phyloP scores from a whole-genome alignment of 2,797 vertebrate genomes.

The Knipowitschia caucasica region DNA sequence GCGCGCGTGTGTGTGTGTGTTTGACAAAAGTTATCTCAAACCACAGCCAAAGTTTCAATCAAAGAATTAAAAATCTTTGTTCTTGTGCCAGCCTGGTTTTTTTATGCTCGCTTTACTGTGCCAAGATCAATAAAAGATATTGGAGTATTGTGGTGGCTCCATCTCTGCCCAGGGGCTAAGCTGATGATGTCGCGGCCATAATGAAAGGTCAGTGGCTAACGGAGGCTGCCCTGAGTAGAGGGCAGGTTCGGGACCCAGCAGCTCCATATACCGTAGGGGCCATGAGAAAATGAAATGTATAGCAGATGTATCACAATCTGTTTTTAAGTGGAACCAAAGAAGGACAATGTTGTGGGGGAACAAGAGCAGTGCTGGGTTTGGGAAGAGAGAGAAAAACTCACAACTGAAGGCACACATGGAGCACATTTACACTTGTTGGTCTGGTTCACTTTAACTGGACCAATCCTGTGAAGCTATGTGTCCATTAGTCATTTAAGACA shows the following conservation, averaged over 20 bases:
- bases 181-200: slow-evolving; percentile 38
- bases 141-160: slow-evolving; percentile 35
- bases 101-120: slow-evolving; percentile 27
- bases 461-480: no score
- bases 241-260: slow-evolving; percentile 28
- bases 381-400: no score
- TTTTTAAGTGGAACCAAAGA: slow-evolving; percentile 3
- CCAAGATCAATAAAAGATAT: slow-evolving; percentile 49
- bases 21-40: background rate
- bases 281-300: slow-evolving; percentile 20
- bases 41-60: background rate
- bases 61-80: background rate
- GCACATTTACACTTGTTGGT: no score
- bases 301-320: slow-evolving; percentile 10
- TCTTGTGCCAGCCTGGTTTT: slow-evolving; percentile 12
- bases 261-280: slow-evolving; percentile 10
- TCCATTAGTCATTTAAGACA: no score
- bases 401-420: no score
- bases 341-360: background rate
- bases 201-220: slow-evolving; percentile 62
- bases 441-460: no score
- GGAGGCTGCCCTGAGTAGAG: slow-evolving; percentile 25
- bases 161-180: slow-evolving; percentile 16
- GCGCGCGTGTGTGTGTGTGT: no score
- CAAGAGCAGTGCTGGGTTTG: no score